Conservation (phyloP, 2,888 invertebrate genomes). For the Hemicrepidius hirtus region DNA sequence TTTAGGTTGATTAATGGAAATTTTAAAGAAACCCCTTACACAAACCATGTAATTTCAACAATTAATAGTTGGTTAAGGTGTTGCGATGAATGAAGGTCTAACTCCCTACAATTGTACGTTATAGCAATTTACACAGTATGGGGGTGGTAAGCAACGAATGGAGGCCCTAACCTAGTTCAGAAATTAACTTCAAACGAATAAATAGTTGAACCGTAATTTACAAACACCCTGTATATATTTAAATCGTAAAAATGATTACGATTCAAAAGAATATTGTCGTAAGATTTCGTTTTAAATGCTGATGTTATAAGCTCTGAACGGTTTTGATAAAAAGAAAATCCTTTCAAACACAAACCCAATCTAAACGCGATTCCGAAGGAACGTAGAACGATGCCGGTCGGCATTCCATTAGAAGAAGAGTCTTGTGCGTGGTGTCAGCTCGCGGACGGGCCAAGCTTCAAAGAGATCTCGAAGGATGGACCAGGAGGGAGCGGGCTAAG, state of each 20-base stretch:
- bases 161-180: no score
- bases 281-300: neutral
- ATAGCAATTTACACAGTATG: no score
- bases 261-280: neutral
- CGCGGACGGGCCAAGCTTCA: conserved; percentile 38
- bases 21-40: no score
- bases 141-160: no score
- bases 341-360: conserved; percentile 6
- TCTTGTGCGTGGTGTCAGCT: conserved; percentile 22
- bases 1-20: no score
- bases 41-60: no score
- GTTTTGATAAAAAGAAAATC: conserved; percentile 12
- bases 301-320: neutral
- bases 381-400: neutral
- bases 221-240: no score
- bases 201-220: no score
- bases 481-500: conserved; percentile 39
- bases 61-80: no score
- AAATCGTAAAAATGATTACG: neutral
- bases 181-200: no score
- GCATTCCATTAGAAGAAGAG: conserved; percentile 9
- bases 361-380: conserved; percentile 23
- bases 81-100: no score
- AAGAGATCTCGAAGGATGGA: conserved; percentile 34
- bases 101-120: no score